Base-by-base conservation (phyloP, 2,797 vertebrate genomes). In the Acanthis flammea region DNA sequence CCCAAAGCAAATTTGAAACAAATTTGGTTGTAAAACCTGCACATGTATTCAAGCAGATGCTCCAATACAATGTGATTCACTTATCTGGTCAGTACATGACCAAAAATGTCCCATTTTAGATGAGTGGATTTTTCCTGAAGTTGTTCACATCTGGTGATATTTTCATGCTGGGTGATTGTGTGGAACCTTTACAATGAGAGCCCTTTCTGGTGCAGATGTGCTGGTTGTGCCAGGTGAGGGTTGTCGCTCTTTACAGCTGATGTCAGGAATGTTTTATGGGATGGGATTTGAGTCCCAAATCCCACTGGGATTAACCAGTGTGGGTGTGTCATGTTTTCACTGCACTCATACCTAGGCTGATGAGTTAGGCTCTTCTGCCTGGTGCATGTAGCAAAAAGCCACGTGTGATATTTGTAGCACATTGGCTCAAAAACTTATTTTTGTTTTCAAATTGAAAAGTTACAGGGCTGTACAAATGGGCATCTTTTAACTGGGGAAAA, bases 391-490 rank as follows among this genome's bases (percentile, higher is more conserved):
- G 8, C 48, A 55, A 54, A n/a, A 62, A 33, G 1, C 41, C 41
- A 33, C 19, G 13, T 55, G 58, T 25, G 42, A 12, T 42, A 24
- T 77, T 45, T 68, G n/a, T 15, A 83, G 13, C 14, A 21, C 10
- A 24, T 12, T 31, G 19, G 9, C 35, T 28, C 16, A 58, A 28
- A 55, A 17, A 0, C 1, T 0, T 14, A 23, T 10, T 66, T 54
- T 13, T 4, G 18, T 18, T 53, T 61, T 27, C 33, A 4, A 63
- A 31, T 51, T 50, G n/a, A 37, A 18, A 47, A 47, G 18, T 28
- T 23, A 12, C 12, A 18, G 42, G 33, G 3, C 14, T 1, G 1
- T 27, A 45, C 4, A 15, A 77, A 44, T 0, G 0, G 12, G 5
- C 3, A 0, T 41, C 47, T 35, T 39, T 51, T 47, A 62, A 10